Conservation (phyloP, 2,113 vertebrate species). For the Penelope pileata region DNA sequence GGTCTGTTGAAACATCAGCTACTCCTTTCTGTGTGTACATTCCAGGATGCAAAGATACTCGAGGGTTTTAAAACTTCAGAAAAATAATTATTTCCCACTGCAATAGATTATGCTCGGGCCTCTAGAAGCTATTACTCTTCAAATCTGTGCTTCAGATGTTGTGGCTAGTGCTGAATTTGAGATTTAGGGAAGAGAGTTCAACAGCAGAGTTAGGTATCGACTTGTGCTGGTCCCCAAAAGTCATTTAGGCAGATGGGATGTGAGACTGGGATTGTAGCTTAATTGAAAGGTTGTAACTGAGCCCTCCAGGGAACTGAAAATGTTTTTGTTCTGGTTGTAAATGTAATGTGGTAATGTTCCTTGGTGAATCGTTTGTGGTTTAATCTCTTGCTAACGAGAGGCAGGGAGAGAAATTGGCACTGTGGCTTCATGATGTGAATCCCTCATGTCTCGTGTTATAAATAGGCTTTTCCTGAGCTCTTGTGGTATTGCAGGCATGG, state of each 20-base stretch:
- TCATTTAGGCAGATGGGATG: not conserved
- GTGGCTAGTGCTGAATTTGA: not conserved
- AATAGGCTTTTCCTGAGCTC: not conserved
- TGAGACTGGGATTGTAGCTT: not conserved
- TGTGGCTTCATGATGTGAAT: not conserved
- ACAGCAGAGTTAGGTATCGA: not conserved
- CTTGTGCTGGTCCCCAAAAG: not conserved
- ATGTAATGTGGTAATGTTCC: not conserved
- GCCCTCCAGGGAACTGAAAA: not conserved
- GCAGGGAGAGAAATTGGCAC: not conserved
- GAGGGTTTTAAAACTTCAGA: not conserved
- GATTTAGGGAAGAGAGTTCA: not conserved
- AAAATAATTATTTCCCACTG: not conserved
- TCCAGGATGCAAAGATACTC: not conserved
- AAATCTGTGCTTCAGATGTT: not conserved
- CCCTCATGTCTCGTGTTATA: not conserved
- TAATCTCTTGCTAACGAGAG: not conserved
- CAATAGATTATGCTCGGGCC: not conserved
- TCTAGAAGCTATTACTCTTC: not conserved
- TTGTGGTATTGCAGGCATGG: not conserved
- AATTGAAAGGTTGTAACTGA: not conserved
- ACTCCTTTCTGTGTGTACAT: fast-evolving
- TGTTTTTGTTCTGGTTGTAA: not conserved
- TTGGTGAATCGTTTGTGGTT: not conserved
- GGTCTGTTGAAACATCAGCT: not conserved